phyloP scores from a whole-genome alignment of 2,113 vertebrate species.

The Etheostoma spectabile region DNA sequence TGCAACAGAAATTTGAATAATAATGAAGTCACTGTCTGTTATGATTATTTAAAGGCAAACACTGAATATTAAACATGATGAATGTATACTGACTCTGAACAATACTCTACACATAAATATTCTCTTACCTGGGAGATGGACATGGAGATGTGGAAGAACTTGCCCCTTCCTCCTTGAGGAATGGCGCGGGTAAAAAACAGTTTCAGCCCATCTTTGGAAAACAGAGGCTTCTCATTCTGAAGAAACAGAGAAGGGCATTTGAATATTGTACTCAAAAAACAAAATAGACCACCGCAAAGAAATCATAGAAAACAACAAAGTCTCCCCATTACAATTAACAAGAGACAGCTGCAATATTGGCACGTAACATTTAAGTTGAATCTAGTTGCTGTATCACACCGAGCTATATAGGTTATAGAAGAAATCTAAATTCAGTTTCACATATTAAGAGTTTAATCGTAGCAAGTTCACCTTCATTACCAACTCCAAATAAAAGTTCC shows the following conservation, averaged over 20 bases:
- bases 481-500: not conserved
- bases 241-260: conserved; percentile 3
- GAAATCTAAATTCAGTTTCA: not conserved
- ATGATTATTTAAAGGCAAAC: not conserved
- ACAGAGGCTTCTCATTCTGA: conserved; percentile 93
- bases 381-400: not conserved
- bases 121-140: conserved; percentile 90
- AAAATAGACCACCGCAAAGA: not conserved
- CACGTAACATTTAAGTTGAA: conserved; percentile 6
- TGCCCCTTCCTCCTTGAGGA: conserved; percentile 92
- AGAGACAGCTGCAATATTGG: not conserved
- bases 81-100: not conserved
- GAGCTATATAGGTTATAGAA: not conserved
- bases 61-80: not conserved
- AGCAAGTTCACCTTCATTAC: not conserved
- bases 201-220: conserved; percentile 92
- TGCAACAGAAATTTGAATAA: not conserved
- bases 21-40: not conserved
- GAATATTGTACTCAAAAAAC: not conserved
- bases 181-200: conserved; percentile 95
- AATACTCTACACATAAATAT: not conserved
- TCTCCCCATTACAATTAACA: not conserved
- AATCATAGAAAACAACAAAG: not conserved
- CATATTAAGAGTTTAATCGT: not conserved
- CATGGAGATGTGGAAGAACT: conserved; percentile 96